phyloP scores from a whole-genome alignment of 2,797 vertebrate species.

The Rhinella marina region DNA sequence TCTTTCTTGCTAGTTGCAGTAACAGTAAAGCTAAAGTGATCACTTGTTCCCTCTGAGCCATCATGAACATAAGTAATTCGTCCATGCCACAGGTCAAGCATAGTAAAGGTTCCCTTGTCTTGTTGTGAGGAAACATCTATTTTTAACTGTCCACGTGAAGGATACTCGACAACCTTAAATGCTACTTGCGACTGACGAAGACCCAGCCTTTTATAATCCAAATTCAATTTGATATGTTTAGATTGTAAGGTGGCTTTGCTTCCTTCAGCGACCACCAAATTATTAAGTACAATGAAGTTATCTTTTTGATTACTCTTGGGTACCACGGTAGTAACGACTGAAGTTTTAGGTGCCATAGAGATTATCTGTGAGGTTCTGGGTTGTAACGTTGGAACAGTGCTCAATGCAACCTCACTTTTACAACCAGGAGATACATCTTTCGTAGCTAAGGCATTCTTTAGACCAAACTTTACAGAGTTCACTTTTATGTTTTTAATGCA shows the following conservation, averaged over 20 bases:
- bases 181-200: conserved; percentile 86
- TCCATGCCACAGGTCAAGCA: conserved; percentile 85
- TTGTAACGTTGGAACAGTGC: conserved; percentile 56
- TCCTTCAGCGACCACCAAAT: conserved; percentile 84
- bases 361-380: conserved; percentile 65
- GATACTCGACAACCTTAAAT: conserved; percentile 82
- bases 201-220: conserved; percentile 83
- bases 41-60: conserved; percentile 83
- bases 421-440: conserved; percentile 92
- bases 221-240: conserved; percentile 84
- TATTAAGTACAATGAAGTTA: conserved; percentile 79
- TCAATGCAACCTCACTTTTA: conserved; percentile 73
- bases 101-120: conserved; percentile 81
- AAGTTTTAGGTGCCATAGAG: conserved; percentile 67
- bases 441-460: conserved; percentile 82
- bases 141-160: conserved; percentile 80
- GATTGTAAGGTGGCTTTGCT: conserved; percentile 80
- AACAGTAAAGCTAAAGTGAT: conserved; percentile 86
- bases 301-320: conserved; percentile 72
- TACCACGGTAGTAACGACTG: conserved; percentile 63
- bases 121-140: conserved; percentile 77
- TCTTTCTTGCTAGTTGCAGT: conserved; percentile 79
- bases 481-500: conserved; percentile 84
- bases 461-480: conserved; percentile 77
- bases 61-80: conserved; percentile 87